A percentile compares a stretch with the other conserved stretches of the same genome.
These are phyloP conservation scores for Nasonovia ribisnigri DNA, from an alignment of 2,888 invertebrate genomes.

Conservation along the genomic window DNA sequence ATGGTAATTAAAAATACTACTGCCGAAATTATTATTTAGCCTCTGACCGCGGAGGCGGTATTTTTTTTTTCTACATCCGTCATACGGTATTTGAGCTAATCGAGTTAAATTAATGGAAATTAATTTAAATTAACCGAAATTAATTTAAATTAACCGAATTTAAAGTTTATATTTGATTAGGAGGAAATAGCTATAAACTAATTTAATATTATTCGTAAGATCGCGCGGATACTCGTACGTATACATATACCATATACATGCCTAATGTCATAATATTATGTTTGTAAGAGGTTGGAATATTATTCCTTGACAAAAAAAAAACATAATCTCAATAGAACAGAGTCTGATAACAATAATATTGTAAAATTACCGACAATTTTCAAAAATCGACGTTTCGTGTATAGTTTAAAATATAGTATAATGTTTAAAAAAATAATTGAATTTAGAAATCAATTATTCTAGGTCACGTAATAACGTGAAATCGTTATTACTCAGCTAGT, in stretches of 20 bases:
- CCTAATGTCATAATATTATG: background rate
- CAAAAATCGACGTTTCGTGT: background rate
- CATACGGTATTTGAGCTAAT: background rate
- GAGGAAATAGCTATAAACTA: background rate
- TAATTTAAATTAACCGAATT: background rate
- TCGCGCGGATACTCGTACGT: background rate
- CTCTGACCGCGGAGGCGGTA: background rate
- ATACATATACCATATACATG: too few species aligned
- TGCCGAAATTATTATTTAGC: background rate
- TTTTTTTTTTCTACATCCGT: background rate
- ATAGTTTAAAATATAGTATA: background rate
- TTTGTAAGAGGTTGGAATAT: background rate
- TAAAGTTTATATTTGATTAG: background rate
- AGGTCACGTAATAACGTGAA: background rate
- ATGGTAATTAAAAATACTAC: background rate
- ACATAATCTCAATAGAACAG: background rate
- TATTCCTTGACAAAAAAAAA: background rate
- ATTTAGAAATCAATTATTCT: background rate
- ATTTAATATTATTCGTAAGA: background rate
- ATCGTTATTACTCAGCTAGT: background rate
- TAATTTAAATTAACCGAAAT: background rate
- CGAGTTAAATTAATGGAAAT: background rate
- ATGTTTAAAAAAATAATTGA: background rate
- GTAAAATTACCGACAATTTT: background rate
- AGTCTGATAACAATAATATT: background rate